Percentiles rank a stretch among this genome's conserved stretches.
Conservation (phyloP, 2,113 vertebrate genomes). For the Stercorarius parasiticus region DNA sequence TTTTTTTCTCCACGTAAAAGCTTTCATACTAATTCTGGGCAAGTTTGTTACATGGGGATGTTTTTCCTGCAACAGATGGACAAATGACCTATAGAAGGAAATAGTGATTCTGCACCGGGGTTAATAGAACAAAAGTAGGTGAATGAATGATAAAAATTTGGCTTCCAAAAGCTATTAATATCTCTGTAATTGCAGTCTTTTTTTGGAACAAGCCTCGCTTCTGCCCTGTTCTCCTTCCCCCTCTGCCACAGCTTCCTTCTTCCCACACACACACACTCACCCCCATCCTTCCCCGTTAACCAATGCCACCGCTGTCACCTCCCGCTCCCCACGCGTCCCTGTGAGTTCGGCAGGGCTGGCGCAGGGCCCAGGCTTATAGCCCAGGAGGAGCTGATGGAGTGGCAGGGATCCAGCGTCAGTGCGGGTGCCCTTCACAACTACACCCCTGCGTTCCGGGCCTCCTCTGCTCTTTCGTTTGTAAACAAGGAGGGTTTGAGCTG, state of each 20-base stretch:
- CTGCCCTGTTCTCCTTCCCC: background rate
- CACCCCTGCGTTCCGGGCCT: background rate
- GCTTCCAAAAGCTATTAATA: constrained; percentile 9
- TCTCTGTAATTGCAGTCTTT: constrained; percentile 7
- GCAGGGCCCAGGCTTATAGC: background rate
- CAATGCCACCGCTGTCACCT: background rate
- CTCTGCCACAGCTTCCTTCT: background rate
- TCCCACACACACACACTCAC: background rate
- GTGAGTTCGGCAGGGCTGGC: background rate
- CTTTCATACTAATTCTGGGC: background rate
- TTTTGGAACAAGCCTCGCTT: background rate
- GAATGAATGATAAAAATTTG: constrained; percentile 4
- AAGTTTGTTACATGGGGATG: background rate
- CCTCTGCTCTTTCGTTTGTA: background rate
- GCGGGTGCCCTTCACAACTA: background rate
- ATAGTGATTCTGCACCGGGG: background rate
- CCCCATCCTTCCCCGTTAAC: background rate
- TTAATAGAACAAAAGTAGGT: constrained; percentile 29
- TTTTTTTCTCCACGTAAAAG: background rate
- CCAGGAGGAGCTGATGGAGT: background rate
- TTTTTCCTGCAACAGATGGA: background rate
- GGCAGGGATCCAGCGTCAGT: background rate
- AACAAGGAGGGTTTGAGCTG: background rate
- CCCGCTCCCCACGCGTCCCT: background rate
- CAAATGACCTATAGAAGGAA: background rate